phyloP scores from a whole-genome alignment of 1,140 invertebrate genomes.

The Danaus plexippus region DNA sequence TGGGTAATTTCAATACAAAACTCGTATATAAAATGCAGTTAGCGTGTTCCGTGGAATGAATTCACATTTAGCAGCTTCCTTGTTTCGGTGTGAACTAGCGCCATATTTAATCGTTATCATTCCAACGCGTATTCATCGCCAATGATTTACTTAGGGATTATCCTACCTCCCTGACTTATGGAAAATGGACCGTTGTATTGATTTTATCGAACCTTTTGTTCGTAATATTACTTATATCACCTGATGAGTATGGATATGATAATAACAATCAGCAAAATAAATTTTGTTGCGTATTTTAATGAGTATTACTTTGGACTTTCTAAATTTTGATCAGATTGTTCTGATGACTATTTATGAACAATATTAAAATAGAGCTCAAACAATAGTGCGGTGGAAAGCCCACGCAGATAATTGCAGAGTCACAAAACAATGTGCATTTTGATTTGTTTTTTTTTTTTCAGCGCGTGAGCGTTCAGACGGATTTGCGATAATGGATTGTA shows the following conservation, averaged over 20 bases:
- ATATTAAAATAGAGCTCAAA: no score
- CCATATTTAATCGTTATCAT: conserved; percentile 66
- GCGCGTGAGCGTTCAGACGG: conserved; percentile 18
- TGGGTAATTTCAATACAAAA: no score
- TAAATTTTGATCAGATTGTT: no score
- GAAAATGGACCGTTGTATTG: conserved; percentile 17
- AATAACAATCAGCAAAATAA: no score
- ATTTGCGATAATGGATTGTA: conserved; percentile 14
- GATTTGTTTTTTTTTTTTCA: conserved; percentile 20
- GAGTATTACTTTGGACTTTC: no score
- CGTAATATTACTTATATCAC: no score
- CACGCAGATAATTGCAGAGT: conserved; percentile 3
- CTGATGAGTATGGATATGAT: no score
- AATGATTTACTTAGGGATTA: conserved; percentile 63
- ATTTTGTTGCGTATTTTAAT: no score
- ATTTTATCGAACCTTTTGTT: no score
- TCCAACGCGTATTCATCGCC: conserved; percentile 49
- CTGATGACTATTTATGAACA: no score
- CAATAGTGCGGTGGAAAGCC: background rate
- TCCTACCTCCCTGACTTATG: conserved; percentile 55
- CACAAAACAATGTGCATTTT: conserved; percentile 10
- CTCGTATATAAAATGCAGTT: no score
- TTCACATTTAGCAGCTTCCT: conserved; percentile 26
- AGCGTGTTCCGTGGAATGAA: conserved; percentile 9
- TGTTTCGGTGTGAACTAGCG: conserved; percentile 47